These are phyloP conservation scores for Lepidonotus clava DNA, from an alignment of 2,888 invertebrate genomes.

Conservation along the genomic window DNA sequence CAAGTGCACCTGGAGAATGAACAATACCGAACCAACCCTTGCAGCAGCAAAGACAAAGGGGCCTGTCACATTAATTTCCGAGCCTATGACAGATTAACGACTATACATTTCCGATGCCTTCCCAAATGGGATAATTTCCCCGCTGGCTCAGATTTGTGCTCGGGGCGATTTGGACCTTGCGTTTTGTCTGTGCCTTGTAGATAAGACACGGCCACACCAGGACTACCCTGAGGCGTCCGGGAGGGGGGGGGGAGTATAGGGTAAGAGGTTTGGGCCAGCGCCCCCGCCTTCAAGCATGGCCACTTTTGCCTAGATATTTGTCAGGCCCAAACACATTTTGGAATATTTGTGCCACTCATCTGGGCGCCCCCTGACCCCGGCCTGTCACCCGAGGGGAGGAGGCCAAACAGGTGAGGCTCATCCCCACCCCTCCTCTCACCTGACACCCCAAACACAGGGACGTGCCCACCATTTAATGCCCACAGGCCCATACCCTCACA, in stretches of 20 bases:
- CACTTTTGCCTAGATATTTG: neutral
- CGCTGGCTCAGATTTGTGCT: too few species aligned
- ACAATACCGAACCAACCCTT: too few species aligned
- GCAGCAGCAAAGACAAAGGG: too few species aligned
- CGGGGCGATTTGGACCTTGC: too few species aligned
- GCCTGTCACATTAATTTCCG: too few species aligned
- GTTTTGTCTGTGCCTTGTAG: too few species aligned
- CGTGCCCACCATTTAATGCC: neutral
- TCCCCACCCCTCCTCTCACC: too few species aligned
- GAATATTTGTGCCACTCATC: constrained; percentile 40
- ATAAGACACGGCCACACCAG: too few species aligned
- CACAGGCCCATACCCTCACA: neutral
- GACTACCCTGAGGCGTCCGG: neutral
- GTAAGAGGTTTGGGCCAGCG: neutral
- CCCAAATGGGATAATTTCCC: too few species aligned
- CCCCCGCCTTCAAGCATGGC: neutral
- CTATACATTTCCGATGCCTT: too few species aligned
- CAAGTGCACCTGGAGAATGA: too few species aligned
- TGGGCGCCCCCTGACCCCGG: constrained; percentile 2
- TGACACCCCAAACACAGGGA: neutral
- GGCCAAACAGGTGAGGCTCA: neutral
- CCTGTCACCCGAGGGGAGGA: neutral
- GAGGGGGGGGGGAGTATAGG: neutral
- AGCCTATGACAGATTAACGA: too few species aligned
- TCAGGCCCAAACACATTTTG: neutral